phyloP scores from a whole-genome alignment of 2,797 vertebrate genomes.

The Limosa lapponica region DNA sequence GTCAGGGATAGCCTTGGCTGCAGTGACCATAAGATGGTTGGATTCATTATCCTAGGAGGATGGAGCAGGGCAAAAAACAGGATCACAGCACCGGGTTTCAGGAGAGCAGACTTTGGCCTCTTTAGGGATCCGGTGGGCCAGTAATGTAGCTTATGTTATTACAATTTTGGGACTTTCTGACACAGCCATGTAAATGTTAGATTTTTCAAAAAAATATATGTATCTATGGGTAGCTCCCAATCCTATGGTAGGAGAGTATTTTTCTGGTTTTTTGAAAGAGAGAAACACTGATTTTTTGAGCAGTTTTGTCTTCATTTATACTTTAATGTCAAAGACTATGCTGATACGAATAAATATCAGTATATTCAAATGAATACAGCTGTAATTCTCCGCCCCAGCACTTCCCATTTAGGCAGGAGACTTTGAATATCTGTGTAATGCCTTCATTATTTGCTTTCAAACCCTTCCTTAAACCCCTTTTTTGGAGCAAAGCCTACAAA shows the following conservation, averaged over 20 bases:
- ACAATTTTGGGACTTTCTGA: not conserved
- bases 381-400: not conserved
- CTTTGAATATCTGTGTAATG: not conserved
- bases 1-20: not conserved
- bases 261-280: not conserved
- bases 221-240: not conserved
- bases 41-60: not conserved
- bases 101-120: not conserved
- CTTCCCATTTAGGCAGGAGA: not conserved
- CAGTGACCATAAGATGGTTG: not conserved
- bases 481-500: not conserved
- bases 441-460: not conserved
- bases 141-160: rapidly evolving
- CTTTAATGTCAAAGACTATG: not conserved
- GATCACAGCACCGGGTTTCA: rapidly evolving
- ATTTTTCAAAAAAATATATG: not conserved
- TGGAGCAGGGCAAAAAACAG: not conserved
- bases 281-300: not conserved
- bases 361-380: not conserved
- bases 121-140: not conserved
- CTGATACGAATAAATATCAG: not conserved
- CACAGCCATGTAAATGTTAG: not conserved
- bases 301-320: not conserved
- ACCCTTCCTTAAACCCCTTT: not conserved
- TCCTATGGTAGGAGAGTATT: not conserved